Evolutionary conservation across 2,113 vertebrate genomes (phyloP).

Genomic region (Hydropotes inermis): DNA sequence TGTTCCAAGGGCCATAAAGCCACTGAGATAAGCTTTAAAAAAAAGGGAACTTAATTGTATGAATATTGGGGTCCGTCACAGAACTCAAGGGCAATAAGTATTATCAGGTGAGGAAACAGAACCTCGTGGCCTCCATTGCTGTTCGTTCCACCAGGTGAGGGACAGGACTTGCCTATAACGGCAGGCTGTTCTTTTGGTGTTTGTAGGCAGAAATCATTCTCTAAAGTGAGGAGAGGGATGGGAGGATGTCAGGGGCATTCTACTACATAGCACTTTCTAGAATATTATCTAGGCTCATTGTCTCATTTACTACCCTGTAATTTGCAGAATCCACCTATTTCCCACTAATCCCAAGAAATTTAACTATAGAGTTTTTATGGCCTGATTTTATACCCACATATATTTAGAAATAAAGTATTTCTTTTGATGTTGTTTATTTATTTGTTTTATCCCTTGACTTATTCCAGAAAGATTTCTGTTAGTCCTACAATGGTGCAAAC

Average conservation of each 20-base stretch:
- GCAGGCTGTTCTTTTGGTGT: not conserved
- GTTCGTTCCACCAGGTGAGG: not conserved
- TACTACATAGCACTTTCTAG: not conserved
- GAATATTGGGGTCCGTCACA: not conserved
- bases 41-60: conserved; percentile 15
- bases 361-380: not conserved
- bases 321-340: conserved; percentile 25
- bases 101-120: conserved; percentile 24
- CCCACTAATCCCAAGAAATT: not conserved
- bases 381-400: not conserved
- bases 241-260: not conserved
- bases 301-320: not conserved
- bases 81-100: not conserved
- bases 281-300: not conserved
- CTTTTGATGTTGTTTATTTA: not conserved
- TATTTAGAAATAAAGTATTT: conserved; percentile 25
- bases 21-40: conserved; percentile 45
- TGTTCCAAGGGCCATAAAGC: conserved; percentile 15
- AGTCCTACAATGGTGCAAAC: not conserved
- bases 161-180: not conserved
- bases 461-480: not conserved
- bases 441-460: not conserved
- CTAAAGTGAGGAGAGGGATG: not conserved
- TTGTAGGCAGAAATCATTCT: not conserved
- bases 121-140: not conserved